Percentiles rank a stretch among this genome's conserved stretches.
Evolutionary conservation across 2,888 invertebrate species (phyloP).

Genomic region (Dasypolia templi): DNA sequence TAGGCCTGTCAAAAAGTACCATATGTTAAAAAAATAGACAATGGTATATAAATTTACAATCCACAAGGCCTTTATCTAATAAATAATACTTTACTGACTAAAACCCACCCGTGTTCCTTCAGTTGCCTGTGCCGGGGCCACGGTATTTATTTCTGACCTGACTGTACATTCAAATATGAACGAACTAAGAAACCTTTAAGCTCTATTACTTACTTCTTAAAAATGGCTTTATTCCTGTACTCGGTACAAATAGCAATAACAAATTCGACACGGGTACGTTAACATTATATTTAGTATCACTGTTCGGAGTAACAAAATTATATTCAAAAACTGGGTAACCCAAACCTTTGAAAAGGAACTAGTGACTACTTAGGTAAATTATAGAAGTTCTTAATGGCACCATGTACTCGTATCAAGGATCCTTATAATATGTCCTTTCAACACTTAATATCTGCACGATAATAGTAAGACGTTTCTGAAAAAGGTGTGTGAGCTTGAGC

Average conservation of each 20-base stretch:
- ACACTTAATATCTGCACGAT: background rate
- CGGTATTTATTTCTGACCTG: too few relatives aligned
- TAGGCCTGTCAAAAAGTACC: too few relatives aligned
- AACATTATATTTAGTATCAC: constrained; percentile 29
- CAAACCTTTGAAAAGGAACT: constrained; percentile 9
- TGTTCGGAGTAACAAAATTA: constrained; percentile 29
- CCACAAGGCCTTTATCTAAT: too few relatives aligned
- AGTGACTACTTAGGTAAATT: background rate
- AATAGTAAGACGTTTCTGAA: background rate
- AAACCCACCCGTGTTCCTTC: too few relatives aligned
- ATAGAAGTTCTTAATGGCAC: constrained; percentile 5
- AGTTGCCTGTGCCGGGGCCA: too few relatives aligned
- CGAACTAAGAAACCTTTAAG: background rate
- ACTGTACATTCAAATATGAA: constrained; percentile 1
- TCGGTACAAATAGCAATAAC: constrained; percentile 40
- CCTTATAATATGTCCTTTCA: background rate
- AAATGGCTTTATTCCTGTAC: constrained; percentile 5
- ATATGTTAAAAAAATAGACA: too few relatives aligned
- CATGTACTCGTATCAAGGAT: background rate
- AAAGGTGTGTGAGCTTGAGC: background rate
- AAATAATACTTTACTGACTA: too few relatives aligned
- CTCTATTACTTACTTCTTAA: background rate
- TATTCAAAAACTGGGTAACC: constrained; percentile 17
- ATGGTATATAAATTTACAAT: too few relatives aligned
- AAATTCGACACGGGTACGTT: constrained; percentile 40